Conservation (phyloP, 2,888 invertebrate species). For the Bembecia ichneumoniformis region DNA sequence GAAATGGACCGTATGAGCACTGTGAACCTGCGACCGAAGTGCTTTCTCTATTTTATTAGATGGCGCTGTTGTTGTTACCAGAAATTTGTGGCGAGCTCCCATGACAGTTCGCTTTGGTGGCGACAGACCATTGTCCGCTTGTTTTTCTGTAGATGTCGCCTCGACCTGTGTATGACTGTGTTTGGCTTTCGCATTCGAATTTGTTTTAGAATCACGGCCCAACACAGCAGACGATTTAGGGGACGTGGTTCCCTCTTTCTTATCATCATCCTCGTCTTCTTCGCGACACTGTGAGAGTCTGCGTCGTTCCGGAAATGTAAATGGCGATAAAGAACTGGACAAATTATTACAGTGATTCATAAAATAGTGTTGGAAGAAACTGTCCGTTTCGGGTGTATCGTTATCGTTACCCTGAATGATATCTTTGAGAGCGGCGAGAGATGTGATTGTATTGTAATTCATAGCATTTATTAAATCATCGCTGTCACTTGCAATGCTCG, state of each 20-base stretch:
- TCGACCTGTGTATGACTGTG: neutral
- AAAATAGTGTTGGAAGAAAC: constrained; percentile 81
- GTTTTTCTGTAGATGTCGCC: neutral
- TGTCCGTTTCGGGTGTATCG: constrained; percentile 71
- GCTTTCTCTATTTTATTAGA: constrained; percentile 58
- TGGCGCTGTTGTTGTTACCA: constrained; percentile 47
- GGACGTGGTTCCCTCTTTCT: constrained; percentile 27
- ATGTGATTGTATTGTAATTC: constrained; percentile 79
- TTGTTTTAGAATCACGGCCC: constrained; percentile 19
- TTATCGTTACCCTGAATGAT: constrained; percentile 74
- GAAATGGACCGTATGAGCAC: constrained; percentile 79
- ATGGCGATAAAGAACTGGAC: constrained; percentile 59
- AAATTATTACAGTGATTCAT: constrained; percentile 80
- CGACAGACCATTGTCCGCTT: constrained; percentile 24
- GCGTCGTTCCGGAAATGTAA: constrained; percentile 73
- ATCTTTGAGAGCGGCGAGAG: constrained; percentile 78
- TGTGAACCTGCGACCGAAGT: constrained; percentile 61
- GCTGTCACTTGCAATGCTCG: constrained; percentile 73
- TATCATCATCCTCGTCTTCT: constrained; percentile 84
- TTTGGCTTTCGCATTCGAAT: constrained; percentile 3
- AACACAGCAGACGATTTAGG: constrained; percentile 12
- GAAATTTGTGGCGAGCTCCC: constrained; percentile 57
- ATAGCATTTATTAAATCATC: constrained; percentile 77
- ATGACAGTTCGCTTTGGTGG: constrained; percentile 47
- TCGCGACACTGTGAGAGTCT: constrained; percentile 87